Base-by-base conservation (phyloP, 2,888 invertebrate genomes). In the Myopa testacea region DNA sequence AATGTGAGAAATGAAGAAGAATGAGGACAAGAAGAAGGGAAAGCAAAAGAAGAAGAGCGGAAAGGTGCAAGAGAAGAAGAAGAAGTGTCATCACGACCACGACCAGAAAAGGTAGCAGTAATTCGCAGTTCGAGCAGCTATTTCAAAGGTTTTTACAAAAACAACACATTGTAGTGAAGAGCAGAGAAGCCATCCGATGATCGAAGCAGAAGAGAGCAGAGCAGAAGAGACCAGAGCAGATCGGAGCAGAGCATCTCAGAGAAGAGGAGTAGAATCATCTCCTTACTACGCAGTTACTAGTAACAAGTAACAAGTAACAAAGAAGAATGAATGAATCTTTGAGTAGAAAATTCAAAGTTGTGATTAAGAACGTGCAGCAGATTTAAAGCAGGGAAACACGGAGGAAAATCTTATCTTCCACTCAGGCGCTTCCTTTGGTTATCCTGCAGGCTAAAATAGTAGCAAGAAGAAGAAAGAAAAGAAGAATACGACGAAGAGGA, bases 361-460 rank as follows among this genome's bases (percentile, higher is more conserved):
- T 75, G 75, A 75, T 75, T 75, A 75, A 69, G 75, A 69, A 75
- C 69, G 75, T 75, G 75, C 69, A 50, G 69, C 75, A 60, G 60
- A 34, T 58, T 75, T 60, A 38, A 68, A 65, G 16, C 26, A 26
- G 26, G 26, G 26, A 26, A 26, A 26, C 26, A 26, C 26, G 26
- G 26, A 19, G 75, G 55, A 75, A 26, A 26, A 26, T 26, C 26
- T 26, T 26, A 26, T 26, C 26, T 26, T 26, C 26, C 26, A 26
- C 26, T 26, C 26, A 26, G 2, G 26, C 45, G 62, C 58, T 14
- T 67, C 58, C 38, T 65, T 58, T 45, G 52, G 68, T 73, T 62
- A 73, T 63, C 12, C 73, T 73, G 37, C 7, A 26, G 60, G 26
- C 38, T 8, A 69, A 75, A 75, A 75, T 58, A 69, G 60, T 26